Conservation (phyloP, 1,140 invertebrate species). For the Brachionus koreanus region DNA sequence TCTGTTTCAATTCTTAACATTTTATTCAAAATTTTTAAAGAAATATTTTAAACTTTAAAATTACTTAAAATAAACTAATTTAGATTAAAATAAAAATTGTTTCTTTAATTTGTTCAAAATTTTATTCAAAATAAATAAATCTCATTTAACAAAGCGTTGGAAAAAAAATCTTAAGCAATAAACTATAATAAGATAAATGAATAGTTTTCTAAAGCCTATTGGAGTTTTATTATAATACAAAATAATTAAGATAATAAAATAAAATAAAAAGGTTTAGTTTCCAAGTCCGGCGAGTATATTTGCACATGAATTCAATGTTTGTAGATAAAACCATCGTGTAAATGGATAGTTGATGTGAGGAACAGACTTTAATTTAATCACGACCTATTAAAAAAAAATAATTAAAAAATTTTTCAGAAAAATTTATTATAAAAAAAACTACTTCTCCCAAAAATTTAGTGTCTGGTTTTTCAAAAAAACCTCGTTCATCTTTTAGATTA, state of each 20-base stretch:
- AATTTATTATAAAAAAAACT: background rate
- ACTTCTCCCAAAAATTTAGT: conserved; percentile 40
- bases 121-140: background rate
- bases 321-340: conserved; percentile 38
- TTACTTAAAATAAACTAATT: too few species aligned
- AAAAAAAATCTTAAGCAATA: background rate
- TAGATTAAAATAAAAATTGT: too few species aligned
- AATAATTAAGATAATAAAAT: background rate
- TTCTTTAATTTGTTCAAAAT: background rate
- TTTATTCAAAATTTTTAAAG: too few species aligned
- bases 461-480: conserved; percentile 29
- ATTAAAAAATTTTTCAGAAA: background rate
- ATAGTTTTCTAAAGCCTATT: background rate
- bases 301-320: conserved; percentile 23
- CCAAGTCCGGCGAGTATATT: background rate
- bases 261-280: background rate
- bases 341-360: conserved; percentile 25
- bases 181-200: background rate
- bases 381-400: background rate
- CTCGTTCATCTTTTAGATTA: conserved; percentile 37
- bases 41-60: too few species aligned
- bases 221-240: background rate
- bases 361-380: conserved; percentile 15
- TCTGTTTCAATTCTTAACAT: too few species aligned
- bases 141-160: background rate